Base-by-base conservation (phyloP, 2,888 invertebrate species). In the Melinaea marsaeus region DNA sequence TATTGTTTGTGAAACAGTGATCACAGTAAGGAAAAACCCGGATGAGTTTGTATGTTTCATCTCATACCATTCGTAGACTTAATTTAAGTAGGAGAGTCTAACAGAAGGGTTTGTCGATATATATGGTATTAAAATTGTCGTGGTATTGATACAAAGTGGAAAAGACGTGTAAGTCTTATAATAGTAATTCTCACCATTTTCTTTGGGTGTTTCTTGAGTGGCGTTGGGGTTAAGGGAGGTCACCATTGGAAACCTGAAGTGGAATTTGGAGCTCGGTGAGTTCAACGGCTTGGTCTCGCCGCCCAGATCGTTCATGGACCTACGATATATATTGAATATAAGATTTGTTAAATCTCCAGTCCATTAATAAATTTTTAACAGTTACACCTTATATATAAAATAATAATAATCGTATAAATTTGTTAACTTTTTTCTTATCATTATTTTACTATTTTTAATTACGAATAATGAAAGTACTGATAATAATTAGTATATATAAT, bases 211-310 rank as follows among this genome's bases (percentile, higher is more conserved):
- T 0, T 86, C 88, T 2, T 78, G 72, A 0, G 72, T 62, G 22
- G 68, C 62, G 42, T 75, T 22, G 1, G 51, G 72, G 56, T 83
- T 81, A 34, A 85, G 80, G 0, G 80, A 76, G 0, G 80, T 74
- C 0, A 81, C 79, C 0, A 80, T 70, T 0, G 87, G 86, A 11
- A 88, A 85, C 70, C 85, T 88, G 68, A 90, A 89, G 55, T 80
- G 79, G 66, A 97, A 97, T 79, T 95, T 96, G 71, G 94, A 92
- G 61, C 91, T 93, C 57, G 94, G 94, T 0, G 93, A 92, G 35
- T 87, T 91, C 0, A 93, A 92, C 37, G 92, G 88, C 67, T 91
- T 92, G 54, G 83, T 86, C 55, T 92, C 92, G 0, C 84, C 81
- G 2, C 88, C 93, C 63, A 93, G 79, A 74, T 93, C 93, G 59